These are phyloP conservation scores for Copidosoma aretas DNA, from an alignment of 2,888 invertebrate species.

Conservation along the genomic window DNA sequence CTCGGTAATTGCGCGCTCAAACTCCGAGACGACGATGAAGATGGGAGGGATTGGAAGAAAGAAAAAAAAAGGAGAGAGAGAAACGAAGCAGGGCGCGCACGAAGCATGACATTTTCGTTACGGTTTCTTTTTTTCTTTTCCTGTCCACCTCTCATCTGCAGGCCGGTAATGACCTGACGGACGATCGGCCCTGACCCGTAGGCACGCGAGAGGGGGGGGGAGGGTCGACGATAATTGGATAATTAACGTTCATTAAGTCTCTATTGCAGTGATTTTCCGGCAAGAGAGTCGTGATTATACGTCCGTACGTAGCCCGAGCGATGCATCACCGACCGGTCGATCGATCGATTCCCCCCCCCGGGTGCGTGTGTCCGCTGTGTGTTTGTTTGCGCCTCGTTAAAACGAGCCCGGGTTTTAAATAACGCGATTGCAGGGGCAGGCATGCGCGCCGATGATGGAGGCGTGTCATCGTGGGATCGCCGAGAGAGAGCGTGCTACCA, in stretches of 20 bases:
- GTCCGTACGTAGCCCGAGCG: neutral
- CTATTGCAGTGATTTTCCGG: conserved; percentile 28
- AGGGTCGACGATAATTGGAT: conserved; percentile 27
- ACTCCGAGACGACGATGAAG: neutral
- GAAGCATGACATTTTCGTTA: no score
- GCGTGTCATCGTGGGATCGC: no score
- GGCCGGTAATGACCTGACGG: conserved; percentile 16
- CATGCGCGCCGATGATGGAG: no score
- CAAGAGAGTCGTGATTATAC: conserved; percentile 22
- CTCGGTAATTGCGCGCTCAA: no score
- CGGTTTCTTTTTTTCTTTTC: conserved; percentile 19
- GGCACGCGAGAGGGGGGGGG: neutral
- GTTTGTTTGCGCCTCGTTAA: conserved; percentile 23
- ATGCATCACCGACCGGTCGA: conserved; percentile 22
- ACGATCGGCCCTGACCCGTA: conserved; percentile 21
- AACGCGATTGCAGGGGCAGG: no score
- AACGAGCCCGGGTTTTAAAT: conserved; percentile 13
- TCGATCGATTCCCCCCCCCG: no score
- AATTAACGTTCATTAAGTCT: conserved; percentile 29
- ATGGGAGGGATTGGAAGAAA: no score
- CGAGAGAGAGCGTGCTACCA: no score
- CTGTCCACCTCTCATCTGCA: no score
- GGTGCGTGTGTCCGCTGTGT: no score
- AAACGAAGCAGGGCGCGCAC: neutral
- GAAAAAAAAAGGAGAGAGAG: no score